Percentiles rank a stretch among this genome's conserved stretches.
These are phyloP conservation scores for Reticulitermes lucifugus DNA, from an alignment of 2,888 invertebrate genomes.

Conservation along the genomic window DNA sequence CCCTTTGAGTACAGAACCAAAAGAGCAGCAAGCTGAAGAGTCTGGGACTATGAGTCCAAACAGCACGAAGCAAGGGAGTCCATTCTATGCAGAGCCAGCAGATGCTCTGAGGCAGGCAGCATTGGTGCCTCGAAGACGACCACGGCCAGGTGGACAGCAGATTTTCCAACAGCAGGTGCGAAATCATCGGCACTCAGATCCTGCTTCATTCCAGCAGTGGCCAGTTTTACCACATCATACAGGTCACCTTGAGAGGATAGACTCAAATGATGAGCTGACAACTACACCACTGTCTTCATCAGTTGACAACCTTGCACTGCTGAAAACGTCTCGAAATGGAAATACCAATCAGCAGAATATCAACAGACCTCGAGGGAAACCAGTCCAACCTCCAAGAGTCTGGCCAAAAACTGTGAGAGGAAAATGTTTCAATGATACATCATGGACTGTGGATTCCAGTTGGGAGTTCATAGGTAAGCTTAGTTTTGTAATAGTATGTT, in stretches of 20 bases:
- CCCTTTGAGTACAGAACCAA: slow-evolving; percentile 50
- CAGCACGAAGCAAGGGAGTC: slow-evolving; percentile 77
- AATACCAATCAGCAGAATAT: slow-evolving; percentile 47
- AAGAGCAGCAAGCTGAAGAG: slow-evolving; percentile 57
- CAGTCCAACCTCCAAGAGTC: slow-evolving; percentile 78
- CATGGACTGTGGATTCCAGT: slow-evolving; percentile 90
- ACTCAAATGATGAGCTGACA: slow-evolving; percentile 59
- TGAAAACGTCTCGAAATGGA: slow-evolving; percentile 57
- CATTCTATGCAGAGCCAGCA: slow-evolving; percentile 91
- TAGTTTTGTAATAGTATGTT: neutral
- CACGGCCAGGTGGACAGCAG: slow-evolving; percentile 56
- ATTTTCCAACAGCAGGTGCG: slow-evolving; percentile 50
- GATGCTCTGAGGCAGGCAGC: slow-evolving; percentile 76
- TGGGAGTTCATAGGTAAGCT: slow-evolving; percentile 88
- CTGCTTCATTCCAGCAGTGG: slow-evolving; percentile 61
- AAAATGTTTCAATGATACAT: slow-evolving; percentile 64
- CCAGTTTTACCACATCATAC: slow-evolving; percentile 56
- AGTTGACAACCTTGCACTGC: slow-evolving; percentile 73
- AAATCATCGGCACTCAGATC: slow-evolving; percentile 66
- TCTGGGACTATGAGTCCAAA: slow-evolving; percentile 12
- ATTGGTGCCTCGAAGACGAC: slow-evolving; percentile 58
- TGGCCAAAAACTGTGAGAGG: slow-evolving; percentile 55
- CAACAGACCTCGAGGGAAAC: slow-evolving; percentile 71
- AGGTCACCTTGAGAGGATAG: slow-evolving; percentile 63
- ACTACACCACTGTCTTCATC: slow-evolving; percentile 69